Percentiles rank a stretch among this genome's conserved stretches.
Evolutionary conservation across 2,797 vertebrate species (phyloP).

Genomic region (Melanotaenia maccullochi): DNA sequence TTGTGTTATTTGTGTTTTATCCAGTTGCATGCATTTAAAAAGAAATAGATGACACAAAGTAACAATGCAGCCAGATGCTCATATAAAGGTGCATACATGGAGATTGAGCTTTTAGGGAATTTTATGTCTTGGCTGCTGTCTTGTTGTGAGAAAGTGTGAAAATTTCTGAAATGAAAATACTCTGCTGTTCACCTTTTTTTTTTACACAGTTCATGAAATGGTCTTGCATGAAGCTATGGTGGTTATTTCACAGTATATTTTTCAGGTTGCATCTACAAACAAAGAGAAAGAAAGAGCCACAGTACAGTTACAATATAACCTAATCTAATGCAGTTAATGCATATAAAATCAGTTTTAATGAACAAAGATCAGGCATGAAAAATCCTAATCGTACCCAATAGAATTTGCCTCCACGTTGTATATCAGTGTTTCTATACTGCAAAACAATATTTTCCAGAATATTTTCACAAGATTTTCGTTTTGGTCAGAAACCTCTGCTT

Average conservation of each 20-base stretch:
- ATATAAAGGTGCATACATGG: neutral
- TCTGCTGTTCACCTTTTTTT: neutral
- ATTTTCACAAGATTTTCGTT: conserved; percentile 7
- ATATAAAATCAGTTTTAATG: no score
- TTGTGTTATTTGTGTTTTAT: neutral
- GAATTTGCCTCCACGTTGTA: no score
- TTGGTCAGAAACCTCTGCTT: conserved; percentile 7
- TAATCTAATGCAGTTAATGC: no score
- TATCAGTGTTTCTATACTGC: neutral
- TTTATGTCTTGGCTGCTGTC: neutral
- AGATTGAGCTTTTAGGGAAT: neutral
- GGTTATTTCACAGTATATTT: neutral
- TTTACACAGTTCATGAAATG: neutral
- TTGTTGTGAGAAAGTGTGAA: no score
- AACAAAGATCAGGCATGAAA: no score
- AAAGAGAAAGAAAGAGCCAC: no score
- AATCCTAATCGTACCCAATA: no score
- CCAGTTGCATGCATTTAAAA: neutral
- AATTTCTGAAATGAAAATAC: neutral
- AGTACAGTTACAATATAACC: no score
- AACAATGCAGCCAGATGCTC: neutral
- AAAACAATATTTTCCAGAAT: neutral
- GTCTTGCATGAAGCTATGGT: neutral
- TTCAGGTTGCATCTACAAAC: no score
- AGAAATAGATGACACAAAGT: neutral